Percentiles rank a stretch among this genome's conserved stretches.
Evolutionary conservation across 2,888 invertebrate species (phyloP).

Genomic region (Autographa pulchrina): DNA sequence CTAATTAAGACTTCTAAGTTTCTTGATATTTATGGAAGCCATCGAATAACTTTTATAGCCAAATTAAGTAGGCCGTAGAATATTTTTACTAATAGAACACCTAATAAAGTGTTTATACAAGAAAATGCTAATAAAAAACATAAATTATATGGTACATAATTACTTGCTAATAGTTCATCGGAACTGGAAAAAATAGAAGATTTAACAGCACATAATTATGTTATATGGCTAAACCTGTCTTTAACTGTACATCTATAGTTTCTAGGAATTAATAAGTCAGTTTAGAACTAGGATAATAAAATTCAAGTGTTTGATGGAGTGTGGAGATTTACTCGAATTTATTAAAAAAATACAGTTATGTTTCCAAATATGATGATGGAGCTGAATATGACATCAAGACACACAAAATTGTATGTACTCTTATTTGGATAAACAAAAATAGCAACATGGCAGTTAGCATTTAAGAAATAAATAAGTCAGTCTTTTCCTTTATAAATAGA

Average conservation of each 20-base stretch:
- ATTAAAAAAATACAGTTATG: too few relatives aligned
- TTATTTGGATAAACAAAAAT: too few relatives aligned
- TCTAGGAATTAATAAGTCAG: constrained; percentile 5
- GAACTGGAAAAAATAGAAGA: constrained; percentile 30
- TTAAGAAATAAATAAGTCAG: too few relatives aligned
- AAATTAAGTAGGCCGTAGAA: constrained; percentile 31
- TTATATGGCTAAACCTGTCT: constrained; percentile 32
- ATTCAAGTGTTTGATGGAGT: too few relatives aligned
- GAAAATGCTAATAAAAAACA: constrained; percentile 56
- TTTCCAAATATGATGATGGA: too few relatives aligned
- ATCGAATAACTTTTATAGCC: constrained; percentile 36
- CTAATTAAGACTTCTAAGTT: constrained; percentile 33
- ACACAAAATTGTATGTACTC: too few relatives aligned
- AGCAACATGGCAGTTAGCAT: too few relatives aligned
- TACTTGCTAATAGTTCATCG: constrained; percentile 50
- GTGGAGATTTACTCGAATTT: too few relatives aligned
- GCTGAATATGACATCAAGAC: too few relatives aligned
- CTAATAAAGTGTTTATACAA: constrained; percentile 36
- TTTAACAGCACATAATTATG: constrained; percentile 49
- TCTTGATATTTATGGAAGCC: constrained; percentile 24
- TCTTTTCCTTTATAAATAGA: constrained; percentile 14
- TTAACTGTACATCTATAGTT: constrained; percentile 25
- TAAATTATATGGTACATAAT: constrained; percentile 55
- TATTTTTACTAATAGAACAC: constrained; percentile 28
- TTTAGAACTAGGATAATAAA: not conserved